These are phyloP conservation scores for Tolypeutes matacus DNA, from an alignment of 2,797 vertebrate genomes.

Conservation along the genomic window DNA sequence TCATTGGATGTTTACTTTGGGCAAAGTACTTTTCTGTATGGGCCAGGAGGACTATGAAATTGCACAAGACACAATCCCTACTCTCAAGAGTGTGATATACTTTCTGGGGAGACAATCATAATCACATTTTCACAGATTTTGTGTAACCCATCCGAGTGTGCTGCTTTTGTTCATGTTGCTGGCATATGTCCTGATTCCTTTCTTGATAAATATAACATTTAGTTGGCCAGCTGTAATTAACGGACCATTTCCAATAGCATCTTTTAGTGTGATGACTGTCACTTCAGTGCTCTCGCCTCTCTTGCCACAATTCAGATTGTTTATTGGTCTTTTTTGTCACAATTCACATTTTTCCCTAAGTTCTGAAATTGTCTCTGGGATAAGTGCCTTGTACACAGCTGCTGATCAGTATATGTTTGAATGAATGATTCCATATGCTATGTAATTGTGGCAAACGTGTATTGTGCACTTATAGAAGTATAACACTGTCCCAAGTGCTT, in stretches of 20 bases:
- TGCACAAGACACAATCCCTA: not conserved
- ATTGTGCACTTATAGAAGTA: not conserved
- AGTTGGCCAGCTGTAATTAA: conserved; percentile 19
- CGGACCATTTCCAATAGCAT: not conserved
- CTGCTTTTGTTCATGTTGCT: not conserved
- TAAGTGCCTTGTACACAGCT: not conserved
- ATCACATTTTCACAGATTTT: not conserved
- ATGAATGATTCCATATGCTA: not conserved
- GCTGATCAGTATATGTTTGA: not conserved
- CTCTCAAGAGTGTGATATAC: not conserved
- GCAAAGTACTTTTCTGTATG: not conserved
- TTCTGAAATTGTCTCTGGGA: not conserved
- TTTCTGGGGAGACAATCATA: not conserved
- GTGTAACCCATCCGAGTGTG: not conserved
- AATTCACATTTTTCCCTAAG: conserved; percentile 4
- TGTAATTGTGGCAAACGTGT: not conserved
- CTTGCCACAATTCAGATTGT: not conserved
- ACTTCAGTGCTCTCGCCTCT: not conserved
- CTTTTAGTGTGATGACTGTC: not conserved
- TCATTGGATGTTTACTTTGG: not conserved
- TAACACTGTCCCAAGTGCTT: not conserved
- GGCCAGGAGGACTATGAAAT: not conserved
- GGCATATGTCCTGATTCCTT: not conserved
- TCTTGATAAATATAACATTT: conserved; percentile 15
- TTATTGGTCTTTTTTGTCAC: not conserved